Evolutionary conservation across 2,888 invertebrate genomes (phyloP), one percentile per base, ranked within the genome.

Genomic region (Nemoura dubitans): DNA sequence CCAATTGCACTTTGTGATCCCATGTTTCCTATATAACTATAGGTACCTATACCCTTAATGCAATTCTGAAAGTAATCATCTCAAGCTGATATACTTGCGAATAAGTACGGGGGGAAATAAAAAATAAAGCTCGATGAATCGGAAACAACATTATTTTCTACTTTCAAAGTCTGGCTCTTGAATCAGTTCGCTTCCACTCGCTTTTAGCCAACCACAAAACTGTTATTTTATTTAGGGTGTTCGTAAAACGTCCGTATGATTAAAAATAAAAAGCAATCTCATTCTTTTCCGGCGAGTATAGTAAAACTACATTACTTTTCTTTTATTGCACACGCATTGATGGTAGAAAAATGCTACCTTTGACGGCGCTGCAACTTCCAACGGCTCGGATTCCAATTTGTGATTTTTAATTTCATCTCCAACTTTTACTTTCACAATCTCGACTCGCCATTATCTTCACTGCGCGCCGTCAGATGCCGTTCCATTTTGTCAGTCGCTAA

Each of bases 401-500:
- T 26, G 83, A 83, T 83, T 83, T 83, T 83, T 83, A 83, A 83
- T 83, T 83, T 83, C 42, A 30, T 43, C 42, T 26, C 14, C 42
- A 42, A 36, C 43, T 43, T 83, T 42, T 26, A 42, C 83, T 83
- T 83, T 83, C 25, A 27, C 83, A 42, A 26, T 83, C 26, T 29
- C 82, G 21, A 21, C 30, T 25, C 76, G 26, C 83, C 83, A 83
- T 83, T 83, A 42, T 42, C 78, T 78, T 27, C 78, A 21, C 59
- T 16, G 10, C 81, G 81, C 36, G n/a, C n/a, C n/a, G n/a, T n/a
- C n/a, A n/a, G n/a, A n/a, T 27, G 80, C 80, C 28, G 10, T 80
- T 80, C 80, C 81, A 42, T 83, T 78, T 43, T 43, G 83, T 83
- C 83, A 21, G 83, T n/a, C 42, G 36, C 36, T 83, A 83, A 83